phyloP scores from a whole-genome alignment of 2,888 invertebrate species.

The Netelia inedita region DNA sequence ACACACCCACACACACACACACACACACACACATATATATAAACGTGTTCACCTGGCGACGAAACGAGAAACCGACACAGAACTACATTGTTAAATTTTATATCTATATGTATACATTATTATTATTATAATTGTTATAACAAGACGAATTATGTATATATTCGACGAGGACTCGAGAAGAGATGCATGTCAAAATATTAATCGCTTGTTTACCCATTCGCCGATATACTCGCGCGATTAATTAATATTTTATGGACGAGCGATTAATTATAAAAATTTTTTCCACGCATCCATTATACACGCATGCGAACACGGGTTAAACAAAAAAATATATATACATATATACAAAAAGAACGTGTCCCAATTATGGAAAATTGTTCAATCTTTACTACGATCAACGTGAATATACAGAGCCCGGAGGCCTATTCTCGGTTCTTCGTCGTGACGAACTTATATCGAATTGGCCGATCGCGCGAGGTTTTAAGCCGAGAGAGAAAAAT shows the following conservation, averaged over 20 bases:
- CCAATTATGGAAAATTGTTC: conserved; percentile 37
- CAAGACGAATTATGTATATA: neutral
- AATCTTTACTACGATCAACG: conserved; percentile 41
- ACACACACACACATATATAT: conserved; percentile 1
- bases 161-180: conserved; percentile 7
- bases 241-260: conserved; percentile 20
- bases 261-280: conserved; percentile 20
- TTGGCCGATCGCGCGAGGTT: conserved; percentile 23
- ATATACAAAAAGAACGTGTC: neutral
- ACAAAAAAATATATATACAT: conserved; percentile 5
- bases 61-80: conserved; percentile 28
- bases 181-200: conserved; percentile 11
- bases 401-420: neutral
- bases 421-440: neutral
- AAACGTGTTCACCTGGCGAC: conserved; percentile 51
- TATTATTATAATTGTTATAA: neutral
- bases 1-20: no score
- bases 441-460: conserved; percentile 28
- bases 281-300: neutral
- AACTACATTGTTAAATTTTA: conserved; percentile 54
- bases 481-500: conserved; percentile 27
- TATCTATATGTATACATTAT: conserved; percentile 3
- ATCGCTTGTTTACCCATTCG: conserved; percentile 48
- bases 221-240: conserved; percentile 1
- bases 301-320: neutral